Percentiles rank a stretch among this genome's conserved stretches.
phyloP scores from a whole-genome alignment of 1,140 invertebrate species.

The Akabosia matsudoensis region DNA sequence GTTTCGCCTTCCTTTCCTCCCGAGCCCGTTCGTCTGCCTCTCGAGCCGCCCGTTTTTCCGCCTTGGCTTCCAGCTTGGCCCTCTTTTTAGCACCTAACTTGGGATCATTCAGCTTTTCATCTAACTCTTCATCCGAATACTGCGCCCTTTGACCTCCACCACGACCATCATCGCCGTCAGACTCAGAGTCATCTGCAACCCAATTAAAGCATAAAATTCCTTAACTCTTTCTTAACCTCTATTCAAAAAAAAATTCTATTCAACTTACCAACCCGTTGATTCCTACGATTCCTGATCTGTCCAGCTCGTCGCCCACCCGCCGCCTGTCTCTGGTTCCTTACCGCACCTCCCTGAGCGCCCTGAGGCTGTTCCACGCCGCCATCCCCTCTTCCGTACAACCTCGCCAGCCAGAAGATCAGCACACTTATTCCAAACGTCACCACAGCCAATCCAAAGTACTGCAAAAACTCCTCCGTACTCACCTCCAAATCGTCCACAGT shows the following conservation, averaged over 20 bases:
- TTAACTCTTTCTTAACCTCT: background rate
- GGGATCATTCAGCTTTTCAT: conserved; percentile 58
- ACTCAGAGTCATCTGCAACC: conserved; percentile 5
- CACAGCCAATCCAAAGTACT: conserved; percentile 3
- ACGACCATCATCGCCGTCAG: conserved; percentile 41
- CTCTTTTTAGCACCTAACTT: conserved; percentile 92
- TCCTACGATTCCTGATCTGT: background rate
- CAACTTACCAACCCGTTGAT: background rate
- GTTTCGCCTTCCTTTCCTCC: conserved; percentile 67
- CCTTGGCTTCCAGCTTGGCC: conserved; percentile 87
- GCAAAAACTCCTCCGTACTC: conserved; percentile 1
- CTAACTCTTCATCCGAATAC: conserved; percentile 51
- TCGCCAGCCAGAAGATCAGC: background rate
- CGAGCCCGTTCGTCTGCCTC: conserved; percentile 71
- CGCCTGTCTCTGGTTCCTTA: background rate
- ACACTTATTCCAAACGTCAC: background rate
- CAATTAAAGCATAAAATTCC: conserved; percentile 19
- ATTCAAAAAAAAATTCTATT: too few species aligned
- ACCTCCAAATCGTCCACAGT: background rate
- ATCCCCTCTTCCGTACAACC: background rate
- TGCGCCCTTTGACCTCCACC: conserved; percentile 42
- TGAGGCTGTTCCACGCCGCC: background rate
- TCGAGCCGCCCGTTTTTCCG: conserved; percentile 77
- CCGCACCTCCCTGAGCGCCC: background rate
- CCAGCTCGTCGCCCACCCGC: background rate